Percentiles rank a stretch among this genome's conserved stretches.
phyloP scores from a whole-genome alignment of 2,113 vertebrate species.

The Mandrillus leucophaeus region DNA sequence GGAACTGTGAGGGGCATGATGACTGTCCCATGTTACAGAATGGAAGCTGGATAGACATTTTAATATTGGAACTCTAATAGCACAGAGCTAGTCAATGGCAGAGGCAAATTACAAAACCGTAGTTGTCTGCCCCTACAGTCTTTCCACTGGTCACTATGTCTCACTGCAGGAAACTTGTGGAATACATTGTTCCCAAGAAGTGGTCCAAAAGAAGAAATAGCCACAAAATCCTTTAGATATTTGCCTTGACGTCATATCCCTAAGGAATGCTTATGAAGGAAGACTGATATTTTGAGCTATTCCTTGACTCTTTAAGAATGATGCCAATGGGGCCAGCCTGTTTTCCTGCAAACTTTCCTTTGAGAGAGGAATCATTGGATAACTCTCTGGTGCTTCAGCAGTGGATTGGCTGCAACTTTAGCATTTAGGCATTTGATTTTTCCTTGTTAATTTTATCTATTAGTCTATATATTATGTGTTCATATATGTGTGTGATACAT shows the following conservation, averaged over 20 bases:
- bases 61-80: background rate
- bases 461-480: background rate
- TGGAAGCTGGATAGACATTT: fast-evolving
- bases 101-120: background rate
- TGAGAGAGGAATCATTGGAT: background rate
- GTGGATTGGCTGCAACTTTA: background rate
- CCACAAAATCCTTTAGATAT: background rate
- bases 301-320: background rate
- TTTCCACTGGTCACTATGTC: fast-evolving
- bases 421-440: background rate
- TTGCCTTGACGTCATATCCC: background rate
- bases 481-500: too few relatives aligned
- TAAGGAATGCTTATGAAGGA: background rate
- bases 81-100: fast-evolving
- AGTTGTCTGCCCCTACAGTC: fast-evolving
- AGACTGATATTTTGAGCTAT: background rate
- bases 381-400: background rate
- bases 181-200: background rate
- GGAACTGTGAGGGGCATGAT: fast-evolving
- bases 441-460: background rate
- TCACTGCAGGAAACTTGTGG: background rate
- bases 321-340: background rate
- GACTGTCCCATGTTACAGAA: background rate
- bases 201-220: background rate
- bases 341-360: background rate